These are phyloP conservation scores for Notechis scutatus DNA, from an alignment of 2,113 vertebrate genomes.

Conservation along the genomic window DNA sequence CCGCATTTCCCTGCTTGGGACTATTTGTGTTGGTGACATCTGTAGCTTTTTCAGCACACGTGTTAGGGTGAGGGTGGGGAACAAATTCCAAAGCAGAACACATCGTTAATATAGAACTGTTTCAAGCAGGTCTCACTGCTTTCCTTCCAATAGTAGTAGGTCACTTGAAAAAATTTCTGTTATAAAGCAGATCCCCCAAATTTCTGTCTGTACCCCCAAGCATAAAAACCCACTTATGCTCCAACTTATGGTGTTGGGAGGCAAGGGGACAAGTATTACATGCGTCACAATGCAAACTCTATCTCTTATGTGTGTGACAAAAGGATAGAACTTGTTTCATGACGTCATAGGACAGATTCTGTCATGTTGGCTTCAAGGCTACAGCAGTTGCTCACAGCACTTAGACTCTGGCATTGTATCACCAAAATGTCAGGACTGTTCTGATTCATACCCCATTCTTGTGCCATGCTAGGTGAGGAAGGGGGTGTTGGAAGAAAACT, in stretches of 20 bases:
- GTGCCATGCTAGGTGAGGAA: not conserved
- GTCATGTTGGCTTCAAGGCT: not conserved
- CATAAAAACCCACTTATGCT: not conserved
- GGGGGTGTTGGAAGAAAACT: not conserved
- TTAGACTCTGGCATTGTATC: no score
- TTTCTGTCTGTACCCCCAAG: not conserved
- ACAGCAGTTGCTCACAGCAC: not conserved
- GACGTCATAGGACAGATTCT: not conserved
- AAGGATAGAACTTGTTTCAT: not conserved
- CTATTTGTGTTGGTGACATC: not conserved
- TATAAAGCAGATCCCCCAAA: not conserved
- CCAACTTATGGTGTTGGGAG: not conserved
- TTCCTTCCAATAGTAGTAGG: not conserved
- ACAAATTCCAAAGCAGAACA: not conserved
- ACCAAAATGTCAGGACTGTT: not conserved
- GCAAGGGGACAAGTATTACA: not conserved
- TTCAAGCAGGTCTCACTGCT: not conserved
- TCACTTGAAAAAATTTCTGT: not conserved
- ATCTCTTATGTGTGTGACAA: not conserved
- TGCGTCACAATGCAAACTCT: not conserved
- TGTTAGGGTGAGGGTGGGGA: not conserved
- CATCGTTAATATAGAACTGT: not conserved
- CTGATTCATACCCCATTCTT: not conserved
- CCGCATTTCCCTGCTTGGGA: not conserved
- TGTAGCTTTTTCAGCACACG: not conserved